A percentile compares a stretch with the other conserved stretches of the same genome.
Evolutionary conservation across 2,113 vertebrate species (phyloP).

Genomic region (Rafetus swinhoei): DNA sequence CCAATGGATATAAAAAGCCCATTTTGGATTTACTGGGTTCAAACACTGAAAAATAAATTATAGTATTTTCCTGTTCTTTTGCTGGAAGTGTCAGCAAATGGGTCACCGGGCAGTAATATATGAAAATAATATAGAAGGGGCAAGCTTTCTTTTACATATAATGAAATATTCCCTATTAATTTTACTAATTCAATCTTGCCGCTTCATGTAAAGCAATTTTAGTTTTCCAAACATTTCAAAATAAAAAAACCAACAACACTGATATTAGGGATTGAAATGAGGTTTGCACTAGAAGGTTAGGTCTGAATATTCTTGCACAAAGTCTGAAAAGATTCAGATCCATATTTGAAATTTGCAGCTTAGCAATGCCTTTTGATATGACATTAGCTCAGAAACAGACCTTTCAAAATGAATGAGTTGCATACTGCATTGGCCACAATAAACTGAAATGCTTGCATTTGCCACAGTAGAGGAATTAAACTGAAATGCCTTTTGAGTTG

Average conservation of each 20-base stretch:
- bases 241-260: rapidly evolving
- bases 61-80: not conserved
- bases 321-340: not conserved
- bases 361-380: not conserved
- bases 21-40: not conserved
- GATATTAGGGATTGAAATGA: not conserved
- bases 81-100: not conserved
- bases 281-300: not conserved
- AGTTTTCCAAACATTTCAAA: not conserved
- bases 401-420: not conserved
- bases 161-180: not conserved
- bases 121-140: not conserved
- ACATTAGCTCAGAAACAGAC: not conserved
- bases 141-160: not conserved
- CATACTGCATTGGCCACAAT: not conserved
- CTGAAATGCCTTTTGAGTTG: not conserved
- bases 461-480: not conserved
- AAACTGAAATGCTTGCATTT: not conserved
- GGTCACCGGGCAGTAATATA: not conserved
- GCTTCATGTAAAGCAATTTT: not conserved
- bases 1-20: not conserved
- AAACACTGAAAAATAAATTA: not conserved
- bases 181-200: not conserved
- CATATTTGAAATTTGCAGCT: not conserved
- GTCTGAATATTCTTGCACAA: not conserved